These are phyloP conservation scores for Chloroceryle inda DNA, from an alignment of 2,797 vertebrate genomes.

Conservation along the genomic window DNA sequence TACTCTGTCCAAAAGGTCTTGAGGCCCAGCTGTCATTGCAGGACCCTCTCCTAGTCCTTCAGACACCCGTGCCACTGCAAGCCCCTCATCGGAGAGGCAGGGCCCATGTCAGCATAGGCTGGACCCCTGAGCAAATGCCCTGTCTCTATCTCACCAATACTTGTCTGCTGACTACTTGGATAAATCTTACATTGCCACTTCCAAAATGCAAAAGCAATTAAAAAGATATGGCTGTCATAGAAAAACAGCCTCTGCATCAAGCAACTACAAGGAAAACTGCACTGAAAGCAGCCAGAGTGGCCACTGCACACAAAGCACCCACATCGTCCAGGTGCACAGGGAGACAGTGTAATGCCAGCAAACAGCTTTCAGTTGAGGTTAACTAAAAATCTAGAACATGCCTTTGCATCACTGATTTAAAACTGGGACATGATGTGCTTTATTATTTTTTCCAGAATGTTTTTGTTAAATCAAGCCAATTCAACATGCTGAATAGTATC, in stretches of 20 bases:
- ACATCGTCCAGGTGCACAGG: neutral
- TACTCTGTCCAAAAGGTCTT: neutral
- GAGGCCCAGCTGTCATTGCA: accelerated
- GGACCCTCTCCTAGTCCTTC: neutral
- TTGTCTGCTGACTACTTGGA: neutral
- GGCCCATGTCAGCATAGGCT: neutral
- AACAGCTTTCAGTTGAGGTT: neutral
- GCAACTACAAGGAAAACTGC: neutral
- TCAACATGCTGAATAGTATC: neutral
- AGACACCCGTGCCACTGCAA: neutral
- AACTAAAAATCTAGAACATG: neutral
- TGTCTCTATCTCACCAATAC: neutral
- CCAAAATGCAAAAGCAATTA: neutral
- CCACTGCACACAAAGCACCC: neutral
- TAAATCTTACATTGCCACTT: neutral
- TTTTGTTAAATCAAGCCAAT: neutral
- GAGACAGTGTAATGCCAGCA: neutral
- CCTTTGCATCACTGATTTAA: neutral
- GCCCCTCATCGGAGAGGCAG: neutral
- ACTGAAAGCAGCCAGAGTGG: neutral
- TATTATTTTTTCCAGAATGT: neutral
- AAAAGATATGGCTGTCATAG: neutral
- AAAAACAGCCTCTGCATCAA: neutral
- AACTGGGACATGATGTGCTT: neutral
- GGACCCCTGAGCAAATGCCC: neutral